phyloP scores from a whole-genome alignment of 2,888 invertebrate genomes.

The Gymnosoma rotundatum region DNA sequence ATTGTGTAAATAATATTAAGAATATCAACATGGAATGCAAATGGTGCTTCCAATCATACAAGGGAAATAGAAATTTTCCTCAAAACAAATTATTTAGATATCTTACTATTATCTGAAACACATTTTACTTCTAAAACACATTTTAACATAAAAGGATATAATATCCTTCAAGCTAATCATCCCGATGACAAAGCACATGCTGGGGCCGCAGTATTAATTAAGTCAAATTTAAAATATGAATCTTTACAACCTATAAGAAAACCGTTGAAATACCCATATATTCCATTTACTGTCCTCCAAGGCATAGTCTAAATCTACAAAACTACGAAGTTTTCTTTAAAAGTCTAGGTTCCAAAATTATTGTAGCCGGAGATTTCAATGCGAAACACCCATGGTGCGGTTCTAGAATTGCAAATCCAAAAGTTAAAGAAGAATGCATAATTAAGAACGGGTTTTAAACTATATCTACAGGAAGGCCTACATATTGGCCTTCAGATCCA shows the following conservation, averaged over 20 bases:
- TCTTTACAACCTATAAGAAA: not conserved
- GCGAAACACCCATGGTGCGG: constrained; percentile 48
- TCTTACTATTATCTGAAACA: not conserved
- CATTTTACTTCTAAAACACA: constrained; percentile 9
- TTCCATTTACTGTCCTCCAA: constrained; percentile 49
- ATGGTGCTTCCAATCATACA: constrained; percentile 2
- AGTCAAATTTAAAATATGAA: not conserved
- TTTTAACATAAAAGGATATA: too few relatives aligned
- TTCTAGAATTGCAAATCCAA: constrained; percentile 56
- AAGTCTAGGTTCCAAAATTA: too few relatives aligned
- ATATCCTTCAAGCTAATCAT: constrained; percentile 1
- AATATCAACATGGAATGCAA: not conserved
- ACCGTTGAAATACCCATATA: constrained; percentile 7
- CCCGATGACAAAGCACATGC: not conserved
- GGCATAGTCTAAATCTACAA: constrained; percentile 21
- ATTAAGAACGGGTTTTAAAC: constrained; percentile 11
- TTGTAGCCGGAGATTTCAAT: too few relatives aligned
- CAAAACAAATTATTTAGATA: not conserved
- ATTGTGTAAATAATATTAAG: constrained; percentile 7
- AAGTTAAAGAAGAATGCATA: constrained; percentile 48
- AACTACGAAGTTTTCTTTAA: constrained; percentile 41
- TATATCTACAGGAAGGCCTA: constrained; percentile 42
- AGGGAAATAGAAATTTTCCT: constrained; percentile 1
- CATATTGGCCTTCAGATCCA: constrained; percentile 46
- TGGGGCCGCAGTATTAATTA: not conserved